These are phyloP conservation scores for Agraylea sexmaculata DNA, from an alignment of 1,140 invertebrate genomes.

Conservation along the genomic window DNA sequence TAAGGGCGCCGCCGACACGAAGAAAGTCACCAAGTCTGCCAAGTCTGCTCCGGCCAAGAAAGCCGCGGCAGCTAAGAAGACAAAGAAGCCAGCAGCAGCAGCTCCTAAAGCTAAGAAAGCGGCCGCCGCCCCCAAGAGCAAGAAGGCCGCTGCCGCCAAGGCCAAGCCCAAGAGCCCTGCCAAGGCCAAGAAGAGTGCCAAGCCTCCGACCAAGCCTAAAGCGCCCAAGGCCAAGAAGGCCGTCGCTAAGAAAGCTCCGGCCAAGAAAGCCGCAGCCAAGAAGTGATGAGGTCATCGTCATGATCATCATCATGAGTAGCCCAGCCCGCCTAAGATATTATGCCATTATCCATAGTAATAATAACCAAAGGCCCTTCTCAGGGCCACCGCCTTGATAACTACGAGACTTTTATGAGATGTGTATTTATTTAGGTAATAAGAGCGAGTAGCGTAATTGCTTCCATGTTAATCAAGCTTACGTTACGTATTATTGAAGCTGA, in stretches of 20 bases:
- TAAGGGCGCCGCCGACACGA: not conserved
- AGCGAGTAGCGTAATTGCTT: no score
- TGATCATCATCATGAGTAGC: no score
- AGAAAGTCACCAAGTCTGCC: no score
- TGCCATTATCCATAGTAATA: no score
- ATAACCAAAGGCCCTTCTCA: no score
- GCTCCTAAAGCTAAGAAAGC: conserved; percentile 13
- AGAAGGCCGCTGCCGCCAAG: conserved; percentile 8
- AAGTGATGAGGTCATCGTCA: not conserved
- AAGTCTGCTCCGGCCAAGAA: conserved; percentile 8
- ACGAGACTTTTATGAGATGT: no score
- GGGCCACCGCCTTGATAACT: no score
- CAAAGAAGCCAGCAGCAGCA: conserved; percentile 12
- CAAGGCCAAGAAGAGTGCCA: conserved; percentile 11
- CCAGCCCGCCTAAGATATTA: no score
- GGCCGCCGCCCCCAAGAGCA: conserved; percentile 2
- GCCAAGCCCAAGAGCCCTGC: conserved; percentile 10
- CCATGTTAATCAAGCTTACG: no score
- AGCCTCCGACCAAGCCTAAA: no score
- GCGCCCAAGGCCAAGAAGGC: conserved; percentile 8
- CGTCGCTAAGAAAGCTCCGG: conserved; percentile 4
- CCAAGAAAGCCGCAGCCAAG: conserved; percentile 2
- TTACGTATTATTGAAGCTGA: no score
- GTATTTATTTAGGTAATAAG: no score
- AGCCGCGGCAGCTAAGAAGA: conserved; percentile 6